These are phyloP conservation scores for Diarsia rubi DNA, from an alignment of 2,888 invertebrate species.

Conservation along the genomic window DNA sequence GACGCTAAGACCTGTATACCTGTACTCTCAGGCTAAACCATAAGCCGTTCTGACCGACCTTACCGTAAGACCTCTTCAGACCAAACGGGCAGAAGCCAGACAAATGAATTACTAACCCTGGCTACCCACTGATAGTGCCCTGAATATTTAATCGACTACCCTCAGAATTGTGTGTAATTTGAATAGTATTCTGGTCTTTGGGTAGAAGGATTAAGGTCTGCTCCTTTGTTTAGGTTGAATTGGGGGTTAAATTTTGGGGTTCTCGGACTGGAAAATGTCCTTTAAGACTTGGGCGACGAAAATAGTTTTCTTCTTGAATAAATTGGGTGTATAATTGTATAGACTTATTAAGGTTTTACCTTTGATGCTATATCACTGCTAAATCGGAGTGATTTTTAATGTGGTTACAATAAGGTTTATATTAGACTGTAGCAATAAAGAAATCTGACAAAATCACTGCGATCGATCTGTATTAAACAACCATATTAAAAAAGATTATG, in stretches of 20 bases:
- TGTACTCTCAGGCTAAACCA: neutral
- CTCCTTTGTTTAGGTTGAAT: conserved; percentile 11
- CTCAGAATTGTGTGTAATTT: conserved; percentile 48
- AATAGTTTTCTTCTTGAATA: neutral
- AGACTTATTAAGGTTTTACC: neutral
- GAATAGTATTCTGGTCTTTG: conserved; percentile 45
- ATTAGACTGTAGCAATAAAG: neutral
- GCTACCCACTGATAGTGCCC: conserved; percentile 47
- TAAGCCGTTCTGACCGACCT: conserved; percentile 51
- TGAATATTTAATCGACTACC: conserved; percentile 60
- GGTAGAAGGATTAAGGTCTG: conserved; percentile 15
- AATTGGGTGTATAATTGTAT: neutral
- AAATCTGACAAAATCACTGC: neutral
- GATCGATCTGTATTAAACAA: neutral
- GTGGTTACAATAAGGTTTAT: neutral
- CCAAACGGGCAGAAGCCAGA: conserved; percentile 35
- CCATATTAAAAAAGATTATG: no score
- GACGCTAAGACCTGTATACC: conserved; percentile 21
- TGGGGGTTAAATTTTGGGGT: conserved; percentile 11
- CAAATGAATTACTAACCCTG: conserved; percentile 53
- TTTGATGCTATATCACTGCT: neutral
- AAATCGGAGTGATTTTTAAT: neutral
- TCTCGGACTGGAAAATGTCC: neutral
- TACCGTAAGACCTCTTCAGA: conserved; percentile 25
- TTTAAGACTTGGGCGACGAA: neutral